Base-by-base conservation (phyloP, 1,140 invertebrate genomes). In the Drosophila erecta region DNA sequence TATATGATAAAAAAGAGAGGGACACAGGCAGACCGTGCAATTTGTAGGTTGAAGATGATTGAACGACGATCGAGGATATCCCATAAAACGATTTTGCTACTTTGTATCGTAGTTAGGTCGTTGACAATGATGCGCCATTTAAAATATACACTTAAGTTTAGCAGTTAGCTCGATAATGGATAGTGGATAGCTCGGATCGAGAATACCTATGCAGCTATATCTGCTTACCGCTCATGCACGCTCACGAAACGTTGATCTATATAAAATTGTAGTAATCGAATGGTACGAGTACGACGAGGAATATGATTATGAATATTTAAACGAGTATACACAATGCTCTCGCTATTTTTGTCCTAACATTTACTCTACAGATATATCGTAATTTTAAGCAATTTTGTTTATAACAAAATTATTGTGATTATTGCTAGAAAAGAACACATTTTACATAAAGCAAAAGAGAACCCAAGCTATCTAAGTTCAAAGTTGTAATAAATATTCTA, bases 391-490 rank as follows among this genome's bases (percentile, higher is more conserved):
- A 83, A 87, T 89, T 89, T 89, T 89, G 84, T 89, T 89, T 84
- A 89, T 89, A 89, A 89, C 84, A 89, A 89, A 89, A 89, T 89
- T 84, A 89, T 89, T 89, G 84, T 89, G 84, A 89, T 89, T 89
- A 89, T 83, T 89, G 84, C 84, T 89, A 89, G 84, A 89, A 89
- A 89, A 89, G 76, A 89, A 89, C 84, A 89, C 84, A 89, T 89
- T 86, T 89, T 89, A 89, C 79, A 89, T 79, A 65, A 87, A 79
- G 62, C 74, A 72, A 84, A 83, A 81, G 50, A 69, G 66, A 70
- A 70, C 66, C 72, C 53, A 87, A 87, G 70, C 79, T 75, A 87
- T 86, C 78, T 81, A 86, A 86, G 83, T 87, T 86, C 80, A 72
- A 83, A 86, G 76, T 89, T 87, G 76, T 84, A 87, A 87, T 84